phyloP scores from a whole-genome alignment of 2,113 vertebrate genomes.

The Gymnogyps californianus region DNA sequence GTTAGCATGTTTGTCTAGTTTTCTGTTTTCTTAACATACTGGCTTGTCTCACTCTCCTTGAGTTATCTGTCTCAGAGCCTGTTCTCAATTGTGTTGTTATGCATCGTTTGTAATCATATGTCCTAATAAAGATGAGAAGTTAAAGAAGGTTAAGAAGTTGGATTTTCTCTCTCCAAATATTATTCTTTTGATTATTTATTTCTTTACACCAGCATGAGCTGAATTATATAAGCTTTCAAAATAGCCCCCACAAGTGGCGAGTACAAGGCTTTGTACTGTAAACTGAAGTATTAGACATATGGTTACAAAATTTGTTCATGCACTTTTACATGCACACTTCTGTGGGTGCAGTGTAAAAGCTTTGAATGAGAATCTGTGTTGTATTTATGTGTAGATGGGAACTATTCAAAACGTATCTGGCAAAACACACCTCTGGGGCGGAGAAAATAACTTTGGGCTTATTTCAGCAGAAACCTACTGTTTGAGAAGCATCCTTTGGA shows the following conservation, averaged over 20 bases:
- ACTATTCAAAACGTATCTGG: neutral
- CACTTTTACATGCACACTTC: neutral
- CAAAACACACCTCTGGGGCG: neutral
- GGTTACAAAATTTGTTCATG: neutral
- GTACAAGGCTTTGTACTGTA: neutral
- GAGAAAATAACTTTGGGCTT: neutral
- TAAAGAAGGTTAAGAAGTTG: neutral
- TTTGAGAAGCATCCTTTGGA: neutral
- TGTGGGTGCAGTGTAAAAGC: neutral
- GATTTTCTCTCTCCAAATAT: neutral
- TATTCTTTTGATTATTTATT: neutral
- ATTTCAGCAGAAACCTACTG: neutral
- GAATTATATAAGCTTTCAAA: neutral
- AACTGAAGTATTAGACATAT: neutral
- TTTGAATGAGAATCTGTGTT: neutral
- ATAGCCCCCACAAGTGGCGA: neutral
- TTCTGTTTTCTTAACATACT: neutral
- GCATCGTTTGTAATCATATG: neutral
- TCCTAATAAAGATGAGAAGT: neutral
- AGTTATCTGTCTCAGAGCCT: neutral
- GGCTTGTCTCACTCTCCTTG: neutral
- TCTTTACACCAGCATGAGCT: neutral
- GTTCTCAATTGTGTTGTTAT: neutral
- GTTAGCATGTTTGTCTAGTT: conserved; percentile 19
- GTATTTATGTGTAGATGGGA: neutral